Conservation (phyloP, 1,140 invertebrate genomes). For the Drosophila grimshawi region DNA sequence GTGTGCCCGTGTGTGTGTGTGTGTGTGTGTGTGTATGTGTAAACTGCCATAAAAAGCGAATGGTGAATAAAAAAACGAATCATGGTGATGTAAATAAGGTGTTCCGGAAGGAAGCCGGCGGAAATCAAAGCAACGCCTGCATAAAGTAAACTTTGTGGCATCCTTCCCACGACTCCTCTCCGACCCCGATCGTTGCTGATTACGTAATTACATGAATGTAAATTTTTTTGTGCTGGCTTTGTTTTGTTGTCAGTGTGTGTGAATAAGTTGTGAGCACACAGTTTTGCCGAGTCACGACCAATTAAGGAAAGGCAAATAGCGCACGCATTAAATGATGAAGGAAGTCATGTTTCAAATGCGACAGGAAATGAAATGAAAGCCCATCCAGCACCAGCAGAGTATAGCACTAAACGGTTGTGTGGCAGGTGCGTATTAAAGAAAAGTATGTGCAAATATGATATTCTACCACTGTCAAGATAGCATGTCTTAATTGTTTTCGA, state of each 20-base stretch:
- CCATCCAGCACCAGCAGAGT: too few species aligned
- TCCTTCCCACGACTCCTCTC: constrained; percentile 12
- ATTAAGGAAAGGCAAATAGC: constrained; percentile 54
- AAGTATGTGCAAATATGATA: constrained; percentile 6
- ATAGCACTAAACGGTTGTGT: not conserved
- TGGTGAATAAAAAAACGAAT: constrained; percentile 9
- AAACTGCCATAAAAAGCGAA: constrained; percentile 23
- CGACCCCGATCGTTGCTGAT: constrained; percentile 34
- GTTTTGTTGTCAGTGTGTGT: constrained; percentile 24
- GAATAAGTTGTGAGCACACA: not conserved
- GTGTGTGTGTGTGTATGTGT: constrained; percentile 11
- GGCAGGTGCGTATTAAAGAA: constrained; percentile 24
- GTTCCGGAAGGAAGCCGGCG: constrained; percentile 39
- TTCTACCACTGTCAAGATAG: not conserved
- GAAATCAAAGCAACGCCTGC: constrained; percentile 52
- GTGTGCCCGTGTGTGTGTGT: constrained; percentile 11
- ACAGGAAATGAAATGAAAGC: constrained; percentile 40
- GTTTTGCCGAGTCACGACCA: constrained; percentile 26
- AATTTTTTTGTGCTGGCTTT: constrained; percentile 48
- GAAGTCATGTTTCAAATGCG: constrained; percentile 42
- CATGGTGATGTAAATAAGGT: constrained; percentile 37
- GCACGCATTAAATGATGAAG: constrained; percentile 31
- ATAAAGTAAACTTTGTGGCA: constrained; percentile 37
- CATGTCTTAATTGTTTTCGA: not conserved
- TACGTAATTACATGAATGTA: constrained; percentile 70